Evolutionary conservation across 2,888 invertebrate species (phyloP), one percentile per base, ranked within the genome.

Genomic region (Cataglyphis livida): DNA sequence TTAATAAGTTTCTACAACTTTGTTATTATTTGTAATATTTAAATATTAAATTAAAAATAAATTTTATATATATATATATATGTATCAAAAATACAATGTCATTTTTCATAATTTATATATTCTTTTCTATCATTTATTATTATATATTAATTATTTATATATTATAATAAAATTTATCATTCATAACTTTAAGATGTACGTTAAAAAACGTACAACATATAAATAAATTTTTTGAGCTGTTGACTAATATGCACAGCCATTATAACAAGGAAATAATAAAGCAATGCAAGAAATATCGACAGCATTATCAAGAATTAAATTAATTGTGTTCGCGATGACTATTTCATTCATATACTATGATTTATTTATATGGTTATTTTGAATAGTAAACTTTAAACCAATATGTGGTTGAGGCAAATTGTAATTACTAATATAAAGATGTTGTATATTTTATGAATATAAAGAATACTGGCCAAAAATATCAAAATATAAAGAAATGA

Each of bases 171-270:
- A 62, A 74, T 35, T 18, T 62, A 65, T 21, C 32, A 10, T n/a
- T n/a, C 32, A 10, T n/a, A 28, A 12, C 15, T 57, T 5, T 59
- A 6, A 78, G 21, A 66, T 59, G 28, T 66, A 12, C 18, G 9
- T 57, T 21, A 21, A 75, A 64, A 38, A 64, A 38, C 1, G 12
- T 28, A n/a, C 0, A 66, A 9, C 3, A 15, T 41, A 32, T 66
- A 44, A 68, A 68, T 68, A 59, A 35, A 4, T 44, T 66, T 78
- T 78, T 21, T 21, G 10, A 35, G 54, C 54, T 54, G 15, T 32
- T n/a, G 21, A 15, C 15, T 48, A 51, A 68, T 9, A 21, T 61
- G 25, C 57, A 38, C 57, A 10, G 5, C 10, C 41, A 76, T 65
- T 9, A 65, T 65, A 65, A 51, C 10, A 12, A 57, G 41, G 10